Evolutionary conservation across 2,888 invertebrate species (phyloP), one percentile per base, ranked within the genome.

Genomic region (Phasia obesa): DNA sequence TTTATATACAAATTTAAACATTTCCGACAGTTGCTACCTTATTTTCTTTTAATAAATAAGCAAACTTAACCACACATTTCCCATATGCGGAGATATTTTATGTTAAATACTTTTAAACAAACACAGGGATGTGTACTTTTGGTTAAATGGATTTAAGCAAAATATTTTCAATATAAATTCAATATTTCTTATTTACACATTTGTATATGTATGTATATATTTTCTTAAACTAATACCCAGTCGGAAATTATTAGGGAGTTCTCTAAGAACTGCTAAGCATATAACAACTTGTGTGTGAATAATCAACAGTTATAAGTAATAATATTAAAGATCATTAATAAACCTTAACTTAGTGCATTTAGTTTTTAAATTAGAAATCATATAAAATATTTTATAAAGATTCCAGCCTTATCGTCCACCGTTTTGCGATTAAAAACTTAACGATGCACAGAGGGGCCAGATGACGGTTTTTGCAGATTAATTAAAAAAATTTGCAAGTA

Each of bases 11-110:
- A 49, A 70, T 53, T 60, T 57, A 64, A 64, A 35, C 27, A 74
- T 64, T 64, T 82, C 73, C 81, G 73, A 69, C 57, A 62, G 31
- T 82, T 82, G 64, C 17, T 62, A 59, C 64, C 57, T 65, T 60
- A 51, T 49, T 65, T 67, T 27, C 42, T 35, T 42, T 51, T n/a
- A 65, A 27, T 51, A 60, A 42, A 53, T 69, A 76, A 65, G 17
- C 60, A 69, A 71, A 67, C 38, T 38, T 51, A 69, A 77, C 35
- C 62, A 62, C 70, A 60, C 9, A 53, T 31, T 53, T 67, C 49
- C 42, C 47, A 60, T 69, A 53, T 53, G 17, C 23, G 49, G 38
- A 76, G 38, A 49, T 49, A 15, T 17, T 35, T 25, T 47, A 11
- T 25, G 7, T 65, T 55, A 51, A 59, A 42, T 35, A 49, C 13